These are phyloP conservation scores for Pseudorhombus dupliciocellatus DNA, from an alignment of 2,113 vertebrate species.

Conservation along the genomic window DNA sequence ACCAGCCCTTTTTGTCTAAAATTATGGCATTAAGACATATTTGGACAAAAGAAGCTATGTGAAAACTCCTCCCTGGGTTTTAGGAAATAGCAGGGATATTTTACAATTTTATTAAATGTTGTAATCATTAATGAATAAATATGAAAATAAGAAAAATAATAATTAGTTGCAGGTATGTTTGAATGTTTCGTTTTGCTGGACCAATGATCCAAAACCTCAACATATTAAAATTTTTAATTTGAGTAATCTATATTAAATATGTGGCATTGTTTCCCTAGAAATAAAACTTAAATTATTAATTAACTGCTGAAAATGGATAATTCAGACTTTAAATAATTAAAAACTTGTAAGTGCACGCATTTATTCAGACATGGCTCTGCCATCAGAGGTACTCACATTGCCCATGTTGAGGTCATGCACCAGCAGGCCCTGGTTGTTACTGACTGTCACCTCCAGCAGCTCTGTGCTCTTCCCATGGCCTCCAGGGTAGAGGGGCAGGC, in stretches of 20 bases:
- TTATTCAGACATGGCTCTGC: not conserved
- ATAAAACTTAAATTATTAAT: not conserved
- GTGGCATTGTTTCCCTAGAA: not conserved
- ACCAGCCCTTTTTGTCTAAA: not conserved
- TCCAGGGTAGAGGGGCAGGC: slow-evolving; percentile 81
- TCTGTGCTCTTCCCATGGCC: slow-evolving; percentile 78
- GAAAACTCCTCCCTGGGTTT: not conserved
- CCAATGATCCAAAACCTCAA: no score
- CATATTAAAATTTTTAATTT: no score
- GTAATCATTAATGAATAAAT: not conserved
- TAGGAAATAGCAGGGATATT: not conserved
- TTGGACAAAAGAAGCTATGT: not conserved
- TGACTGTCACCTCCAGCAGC: slow-evolving; percentile 84
- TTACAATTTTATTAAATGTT: not conserved
- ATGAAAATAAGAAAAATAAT: not conserved
- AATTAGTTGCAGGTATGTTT: not conserved
- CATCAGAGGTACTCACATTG: slow-evolving; percentile 69
- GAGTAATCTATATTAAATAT: no score
- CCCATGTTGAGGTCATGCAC: slow-evolving; percentile 89
- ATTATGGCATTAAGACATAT: not conserved
- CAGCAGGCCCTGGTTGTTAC: slow-evolving; percentile 84
- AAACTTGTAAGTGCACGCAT: not conserved
- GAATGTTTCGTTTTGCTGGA: no score
- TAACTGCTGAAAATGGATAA: not conserved
- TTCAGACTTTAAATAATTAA: not conserved